Evolutionary conservation across 1,140 invertebrate genomes (phyloP).

Genomic region (Tribolium castaneum): DNA sequence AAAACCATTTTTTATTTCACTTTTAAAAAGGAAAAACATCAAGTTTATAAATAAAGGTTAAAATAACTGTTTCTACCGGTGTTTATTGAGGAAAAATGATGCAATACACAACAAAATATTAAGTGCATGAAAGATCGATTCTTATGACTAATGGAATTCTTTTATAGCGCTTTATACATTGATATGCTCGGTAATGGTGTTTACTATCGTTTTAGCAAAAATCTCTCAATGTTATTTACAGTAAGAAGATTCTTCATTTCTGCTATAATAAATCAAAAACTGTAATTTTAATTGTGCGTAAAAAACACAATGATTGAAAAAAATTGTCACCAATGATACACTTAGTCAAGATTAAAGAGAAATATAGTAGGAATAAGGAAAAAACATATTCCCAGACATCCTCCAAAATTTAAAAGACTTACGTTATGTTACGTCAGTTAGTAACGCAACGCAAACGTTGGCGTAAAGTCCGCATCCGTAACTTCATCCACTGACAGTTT

Average conservation of each 20-base stretch:
- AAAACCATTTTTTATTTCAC: not conserved
- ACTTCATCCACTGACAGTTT: not conserved
- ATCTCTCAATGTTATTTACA: not conserved
- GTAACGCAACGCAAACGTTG: too few species aligned
- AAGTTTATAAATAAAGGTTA: not conserved
- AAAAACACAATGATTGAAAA: not conserved
- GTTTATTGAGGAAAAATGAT: not conserved
- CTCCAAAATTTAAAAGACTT: too few species aligned
- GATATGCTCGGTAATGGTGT: not conserved
- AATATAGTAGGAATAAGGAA: too few species aligned
- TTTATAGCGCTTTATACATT: not conserved
- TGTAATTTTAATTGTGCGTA: not conserved
- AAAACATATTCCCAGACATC: too few species aligned
- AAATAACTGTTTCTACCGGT: not conserved
- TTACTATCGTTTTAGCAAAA: not conserved
- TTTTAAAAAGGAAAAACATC: not conserved
- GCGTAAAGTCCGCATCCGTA: too few species aligned
- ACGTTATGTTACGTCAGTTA: too few species aligned
- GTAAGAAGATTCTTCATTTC: not conserved
- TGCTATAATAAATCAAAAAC: too few species aligned
- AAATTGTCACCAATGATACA: not conserved
- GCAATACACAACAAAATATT: slow-evolving; percentile 3
- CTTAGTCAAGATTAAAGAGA: not conserved
- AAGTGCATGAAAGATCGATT: not conserved
- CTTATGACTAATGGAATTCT: not conserved